phyloP scores from a whole-genome alignment of 2,113 vertebrate species.

The Myrmophylax atrothorax region DNA sequence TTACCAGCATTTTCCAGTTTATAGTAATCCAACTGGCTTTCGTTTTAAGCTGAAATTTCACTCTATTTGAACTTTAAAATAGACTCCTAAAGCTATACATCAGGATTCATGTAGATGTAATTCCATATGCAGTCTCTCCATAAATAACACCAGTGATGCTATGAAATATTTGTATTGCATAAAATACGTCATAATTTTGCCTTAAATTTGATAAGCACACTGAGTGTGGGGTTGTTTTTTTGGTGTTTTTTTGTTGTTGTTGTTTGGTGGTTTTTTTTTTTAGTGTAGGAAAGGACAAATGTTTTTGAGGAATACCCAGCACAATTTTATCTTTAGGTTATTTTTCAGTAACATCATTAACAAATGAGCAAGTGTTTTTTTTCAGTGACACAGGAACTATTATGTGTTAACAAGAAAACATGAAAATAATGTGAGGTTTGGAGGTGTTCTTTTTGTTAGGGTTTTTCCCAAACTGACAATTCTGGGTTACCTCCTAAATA shows the following conservation, averaged over 20 bases:
- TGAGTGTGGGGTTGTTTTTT: not conserved
- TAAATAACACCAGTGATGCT: not conserved
- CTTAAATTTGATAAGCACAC: not conserved
- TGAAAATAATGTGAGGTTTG: not conserved
- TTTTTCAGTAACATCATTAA: not conserved
- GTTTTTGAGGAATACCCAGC: not conserved
- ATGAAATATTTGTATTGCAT: not conserved
- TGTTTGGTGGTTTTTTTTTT: not conserved
- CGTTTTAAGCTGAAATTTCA: not conserved
- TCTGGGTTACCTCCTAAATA: not conserved
- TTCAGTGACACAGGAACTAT: not conserved
- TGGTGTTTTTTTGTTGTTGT: too few species aligned
- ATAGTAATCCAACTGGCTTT: not conserved
- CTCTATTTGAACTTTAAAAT: not conserved
- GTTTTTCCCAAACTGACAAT: not conserved
- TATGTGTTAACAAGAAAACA: not conserved
- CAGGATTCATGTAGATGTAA: not conserved
- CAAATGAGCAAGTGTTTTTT: not conserved
- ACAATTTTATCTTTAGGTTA: not conserved
- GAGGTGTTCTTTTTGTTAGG: fast-evolving
- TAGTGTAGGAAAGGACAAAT: not conserved
- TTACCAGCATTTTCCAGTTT: not conserved
- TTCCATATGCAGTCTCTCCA: not conserved
- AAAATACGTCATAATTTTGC: not conserved
- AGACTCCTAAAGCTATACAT: not conserved